phyloP scores from a whole-genome alignment of 2,888 invertebrate species.

The Diadegma fenestrale region DNA sequence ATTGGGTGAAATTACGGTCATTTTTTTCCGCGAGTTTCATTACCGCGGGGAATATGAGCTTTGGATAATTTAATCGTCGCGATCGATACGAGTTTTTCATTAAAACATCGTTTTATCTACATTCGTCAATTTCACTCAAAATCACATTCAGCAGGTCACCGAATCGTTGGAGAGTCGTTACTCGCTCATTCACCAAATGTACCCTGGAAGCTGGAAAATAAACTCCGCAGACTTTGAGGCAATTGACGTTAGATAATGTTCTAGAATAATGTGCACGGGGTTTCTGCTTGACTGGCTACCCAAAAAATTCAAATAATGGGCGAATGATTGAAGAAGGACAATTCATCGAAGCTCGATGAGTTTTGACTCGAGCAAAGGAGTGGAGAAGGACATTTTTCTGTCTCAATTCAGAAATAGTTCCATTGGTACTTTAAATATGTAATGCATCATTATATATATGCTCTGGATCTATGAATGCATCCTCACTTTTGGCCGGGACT shows the following conservation, averaged over 20 bases:
- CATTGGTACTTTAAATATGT: conserved; percentile 8
- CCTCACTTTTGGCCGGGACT: background rate
- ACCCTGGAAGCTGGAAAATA: background rate
- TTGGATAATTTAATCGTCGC: too few species aligned
- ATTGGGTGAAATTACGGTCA: conserved; percentile 47
- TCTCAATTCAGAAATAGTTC: background rate
- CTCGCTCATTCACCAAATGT: background rate
- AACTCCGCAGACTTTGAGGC: background rate
- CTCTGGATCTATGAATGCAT: conserved; percentile 1
- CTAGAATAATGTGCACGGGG: background rate
- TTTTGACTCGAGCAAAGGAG: background rate
- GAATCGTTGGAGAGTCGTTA: background rate
- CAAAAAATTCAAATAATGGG: too few species aligned
- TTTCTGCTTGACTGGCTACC: too few species aligned
- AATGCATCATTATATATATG: background rate
- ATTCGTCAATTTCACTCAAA: background rate
- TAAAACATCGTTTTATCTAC: too few species aligned
- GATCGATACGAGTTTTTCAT: too few species aligned
- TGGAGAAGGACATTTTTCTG: background rate
- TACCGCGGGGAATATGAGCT: background rate
- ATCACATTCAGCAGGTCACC: background rate
- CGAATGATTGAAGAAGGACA: too few species aligned
- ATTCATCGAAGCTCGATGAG: too few species aligned
- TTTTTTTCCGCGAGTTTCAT: conserved; percentile 23
- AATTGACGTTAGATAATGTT: background rate